Conservation (phyloP, 2,888 invertebrate species). For the Baccha elongata region DNA sequence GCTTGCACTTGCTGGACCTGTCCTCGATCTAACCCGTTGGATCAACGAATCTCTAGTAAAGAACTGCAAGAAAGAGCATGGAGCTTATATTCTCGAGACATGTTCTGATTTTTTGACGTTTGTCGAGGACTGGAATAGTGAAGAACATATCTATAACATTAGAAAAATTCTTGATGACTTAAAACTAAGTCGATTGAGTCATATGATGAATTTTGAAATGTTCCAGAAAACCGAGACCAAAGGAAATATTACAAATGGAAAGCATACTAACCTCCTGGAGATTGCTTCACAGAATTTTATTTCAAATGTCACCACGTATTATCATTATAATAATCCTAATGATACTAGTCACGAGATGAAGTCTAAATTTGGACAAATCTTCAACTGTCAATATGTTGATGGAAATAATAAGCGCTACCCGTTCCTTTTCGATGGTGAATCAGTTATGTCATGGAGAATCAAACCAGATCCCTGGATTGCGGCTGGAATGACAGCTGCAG, state of each 20-base stretch:
- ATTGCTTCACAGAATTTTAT: constrained; percentile 81
- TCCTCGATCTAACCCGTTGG: constrained; percentile 80
- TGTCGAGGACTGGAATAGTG: constrained; percentile 79
- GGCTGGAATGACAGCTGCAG: constrained; percentile 86
- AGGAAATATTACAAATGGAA: constrained; percentile 74
- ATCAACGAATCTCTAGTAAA: constrained; percentile 79
- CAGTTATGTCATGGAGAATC: constrained; percentile 82
- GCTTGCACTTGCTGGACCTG: constrained; percentile 78
- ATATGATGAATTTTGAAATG: constrained; percentile 81
- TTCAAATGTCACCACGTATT: constrained; percentile 81
- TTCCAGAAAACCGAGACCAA: constrained; percentile 78
- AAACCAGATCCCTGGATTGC: constrained; percentile 84
- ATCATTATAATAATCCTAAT: constrained; percentile 80
- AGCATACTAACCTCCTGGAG: constrained; percentile 78
- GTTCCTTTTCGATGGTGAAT: constrained; percentile 81
- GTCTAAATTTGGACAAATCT: constrained; percentile 81
- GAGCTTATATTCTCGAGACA: constrained; percentile 77
- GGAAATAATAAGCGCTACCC: constrained; percentile 80
- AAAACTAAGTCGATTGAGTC: constrained; percentile 78
- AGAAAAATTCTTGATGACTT: constrained; percentile 78
- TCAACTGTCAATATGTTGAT: constrained; percentile 80
- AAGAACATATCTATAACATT: constrained; percentile 70
- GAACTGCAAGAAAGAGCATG: constrained; percentile 79
- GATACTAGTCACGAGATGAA: constrained; percentile 80
- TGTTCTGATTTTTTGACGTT: constrained; percentile 80